Percentiles rank a stretch among this genome's conserved stretches.
These are phyloP conservation scores for Cydia amplana DNA, from an alignment of 1,140 invertebrate species.

Conservation along the genomic window DNA sequence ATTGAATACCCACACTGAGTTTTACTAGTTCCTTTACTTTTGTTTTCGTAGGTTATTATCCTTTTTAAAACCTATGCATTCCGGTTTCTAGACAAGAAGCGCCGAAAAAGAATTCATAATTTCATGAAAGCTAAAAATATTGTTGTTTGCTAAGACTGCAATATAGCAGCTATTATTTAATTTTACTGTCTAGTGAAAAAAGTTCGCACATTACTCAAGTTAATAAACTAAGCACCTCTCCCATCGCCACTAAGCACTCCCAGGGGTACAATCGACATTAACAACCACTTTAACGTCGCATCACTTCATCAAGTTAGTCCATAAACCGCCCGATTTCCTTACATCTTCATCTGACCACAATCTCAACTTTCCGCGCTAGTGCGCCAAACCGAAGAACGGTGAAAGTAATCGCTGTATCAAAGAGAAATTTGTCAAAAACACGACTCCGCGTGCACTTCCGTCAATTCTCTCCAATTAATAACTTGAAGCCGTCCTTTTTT, in stretches of 20 bases:
- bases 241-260: conserved; percentile 11
- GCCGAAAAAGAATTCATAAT: no score
- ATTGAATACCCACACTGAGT: neutral
- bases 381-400: conserved; percentile 66
- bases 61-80: no score
- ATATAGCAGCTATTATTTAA: neutral
- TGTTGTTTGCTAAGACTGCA: no score
- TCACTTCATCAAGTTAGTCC: conserved; percentile 15
- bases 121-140: neutral
- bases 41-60: no score
- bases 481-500: conserved; percentile 54
- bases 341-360: conserved; percentile 14
- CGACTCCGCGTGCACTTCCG: conserved; percentile 70
- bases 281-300: neutral
- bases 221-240: neutral
- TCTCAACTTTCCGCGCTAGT: conserved; percentile 34
- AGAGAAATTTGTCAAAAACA: conserved; percentile 79
- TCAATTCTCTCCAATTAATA: conserved; percentile 79
- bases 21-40: no score
- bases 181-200: neutral
- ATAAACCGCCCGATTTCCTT: conserved; percentile 16
- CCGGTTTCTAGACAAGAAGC: no score
- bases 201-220: neutral
- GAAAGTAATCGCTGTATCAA: conserved; percentile 78
- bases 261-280: conserved; percentile 6